Evolutionary conservation across 2,113 vertebrate genomes (phyloP).

Genomic region (Pipa parva): DNA sequence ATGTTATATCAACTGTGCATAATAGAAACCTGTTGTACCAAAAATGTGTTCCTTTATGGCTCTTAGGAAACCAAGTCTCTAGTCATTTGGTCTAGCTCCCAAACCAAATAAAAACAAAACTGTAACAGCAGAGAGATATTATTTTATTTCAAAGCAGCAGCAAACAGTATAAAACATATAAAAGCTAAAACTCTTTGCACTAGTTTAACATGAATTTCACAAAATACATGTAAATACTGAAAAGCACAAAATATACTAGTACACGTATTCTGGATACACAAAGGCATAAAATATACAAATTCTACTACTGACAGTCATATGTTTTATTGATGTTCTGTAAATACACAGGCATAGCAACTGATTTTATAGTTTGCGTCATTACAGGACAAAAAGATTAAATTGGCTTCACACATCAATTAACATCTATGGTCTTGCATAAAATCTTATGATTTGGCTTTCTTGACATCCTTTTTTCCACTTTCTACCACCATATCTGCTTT

Average conservation of each 20-base stretch:
- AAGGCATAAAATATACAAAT: conserved; percentile 65
- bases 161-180: conserved; percentile 71
- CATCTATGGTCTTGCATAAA: conserved; percentile 35
- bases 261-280: conserved; percentile 60
- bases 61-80: no score
- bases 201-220: conserved; percentile 66
- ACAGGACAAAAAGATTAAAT: conserved; percentile 49
- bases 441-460: conserved; percentile 76
- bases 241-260: conserved; percentile 69
- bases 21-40: no score
- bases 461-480: conserved; percentile 74
- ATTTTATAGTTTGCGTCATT: conserved; percentile 50
- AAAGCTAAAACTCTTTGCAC: conserved; percentile 76
- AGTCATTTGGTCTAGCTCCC: conserved; percentile 12
- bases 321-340: conserved; percentile 57
- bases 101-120: conserved; percentile 11
- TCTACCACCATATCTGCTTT: conserved; percentile 75
- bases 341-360: conserved; percentile 63
- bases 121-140: conserved; percentile 62
- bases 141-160: conserved; percentile 70
- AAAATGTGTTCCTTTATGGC: no score
- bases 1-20: no score
- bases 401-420: conserved; percentile 51
- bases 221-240: conserved; percentile 70
- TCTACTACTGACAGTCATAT: conserved; percentile 62